Evolutionary conservation across 2,113 vertebrate species (phyloP).

Genomic region (Chloropsis cyanopogon): DNA sequence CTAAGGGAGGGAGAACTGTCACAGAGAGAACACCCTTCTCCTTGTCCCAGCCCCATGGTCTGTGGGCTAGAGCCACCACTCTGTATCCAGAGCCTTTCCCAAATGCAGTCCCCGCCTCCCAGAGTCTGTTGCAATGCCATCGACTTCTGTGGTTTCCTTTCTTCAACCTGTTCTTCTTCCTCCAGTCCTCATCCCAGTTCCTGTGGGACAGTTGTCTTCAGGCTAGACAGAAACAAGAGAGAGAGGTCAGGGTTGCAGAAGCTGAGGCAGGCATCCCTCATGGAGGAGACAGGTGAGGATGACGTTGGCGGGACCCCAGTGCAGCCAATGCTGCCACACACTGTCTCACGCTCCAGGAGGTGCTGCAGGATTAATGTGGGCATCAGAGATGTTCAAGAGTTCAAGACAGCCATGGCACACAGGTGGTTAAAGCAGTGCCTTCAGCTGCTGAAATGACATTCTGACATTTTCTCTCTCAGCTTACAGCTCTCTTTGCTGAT

Average conservation of each 20-base stretch:
- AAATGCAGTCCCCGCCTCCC: background rate
- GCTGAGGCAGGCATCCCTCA: background rate
- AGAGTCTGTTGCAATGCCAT: rapidly evolving
- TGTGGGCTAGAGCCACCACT: rapidly evolving
- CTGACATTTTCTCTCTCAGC: background rate
- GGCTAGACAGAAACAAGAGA: background rate
- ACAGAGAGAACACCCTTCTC: background rate
- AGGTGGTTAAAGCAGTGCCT: background rate
- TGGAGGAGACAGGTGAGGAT: background rate
- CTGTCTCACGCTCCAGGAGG: background rate
- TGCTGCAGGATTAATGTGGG: background rate
- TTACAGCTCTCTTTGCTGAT: background rate
- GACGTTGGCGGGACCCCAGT: rapidly evolving
- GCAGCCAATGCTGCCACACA: background rate
- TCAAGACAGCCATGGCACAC: background rate
- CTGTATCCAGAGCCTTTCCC: background rate
- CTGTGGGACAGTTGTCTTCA: background rate
- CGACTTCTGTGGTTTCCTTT: background rate
- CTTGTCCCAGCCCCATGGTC: background rate
- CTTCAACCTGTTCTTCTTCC: background rate
- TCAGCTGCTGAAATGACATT: background rate
- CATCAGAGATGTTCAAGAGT: background rate
- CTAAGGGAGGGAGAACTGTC: background rate
- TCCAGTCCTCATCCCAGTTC: background rate
- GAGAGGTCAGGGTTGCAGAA: background rate